phyloP scores from a whole-genome alignment of 2,113 vertebrate species.

The Xiphophorus maculatus region DNA sequence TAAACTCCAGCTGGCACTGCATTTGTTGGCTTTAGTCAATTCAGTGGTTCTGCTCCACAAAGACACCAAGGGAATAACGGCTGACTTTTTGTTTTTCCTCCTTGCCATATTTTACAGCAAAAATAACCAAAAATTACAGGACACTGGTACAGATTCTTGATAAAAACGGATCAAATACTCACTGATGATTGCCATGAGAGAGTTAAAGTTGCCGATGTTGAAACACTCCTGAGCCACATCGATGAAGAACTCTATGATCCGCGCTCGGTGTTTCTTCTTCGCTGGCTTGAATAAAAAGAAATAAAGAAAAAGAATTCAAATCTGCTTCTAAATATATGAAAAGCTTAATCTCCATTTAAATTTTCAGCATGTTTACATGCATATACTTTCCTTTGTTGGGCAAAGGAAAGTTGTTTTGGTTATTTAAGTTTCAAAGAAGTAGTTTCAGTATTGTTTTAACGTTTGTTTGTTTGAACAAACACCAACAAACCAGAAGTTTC shows the following conservation, averaged over 20 bases:
- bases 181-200: conserved; percentile 97
- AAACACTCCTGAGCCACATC: conserved; percentile 94
- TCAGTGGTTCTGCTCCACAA: background rate
- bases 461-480: too few species aligned
- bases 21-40: conserved; percentile 11
- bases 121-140: background rate
- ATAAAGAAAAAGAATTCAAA: background rate
- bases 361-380: too few species aligned
- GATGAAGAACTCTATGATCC: conserved; percentile 94
- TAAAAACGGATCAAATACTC: conserved; percentile 68
- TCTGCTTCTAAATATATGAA: background rate
- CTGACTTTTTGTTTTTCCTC: background rate
- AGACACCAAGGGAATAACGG: background rate
- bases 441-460: background rate
- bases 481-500: too few species aligned
- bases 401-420: background rate
- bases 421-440: background rate
- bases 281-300: conserved; percentile 81
- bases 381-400: too few species aligned
- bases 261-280: conserved; percentile 93
- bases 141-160: background rate
- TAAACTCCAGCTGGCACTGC: conserved; percentile 20
- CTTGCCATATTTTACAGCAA: background rate
- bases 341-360: too few species aligned
- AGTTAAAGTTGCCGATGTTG: conserved; percentile 97